phyloP scores from a whole-genome alignment of 2,113 vertebrate genomes.

The Cinclus mexicanus region DNA sequence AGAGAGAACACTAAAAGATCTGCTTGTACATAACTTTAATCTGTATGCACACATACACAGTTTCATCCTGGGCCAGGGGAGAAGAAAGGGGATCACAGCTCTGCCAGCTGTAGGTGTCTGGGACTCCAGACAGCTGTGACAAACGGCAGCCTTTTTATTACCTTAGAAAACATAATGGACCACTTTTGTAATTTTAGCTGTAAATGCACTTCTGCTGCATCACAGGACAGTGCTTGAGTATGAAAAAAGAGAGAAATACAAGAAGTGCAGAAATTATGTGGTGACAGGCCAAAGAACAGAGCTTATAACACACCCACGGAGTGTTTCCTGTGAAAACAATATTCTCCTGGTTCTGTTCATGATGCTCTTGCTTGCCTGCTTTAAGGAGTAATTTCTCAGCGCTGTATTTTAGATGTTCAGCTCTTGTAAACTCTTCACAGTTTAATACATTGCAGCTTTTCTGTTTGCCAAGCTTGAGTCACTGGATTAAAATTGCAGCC shows the following conservation, averaged over 20 bases:
- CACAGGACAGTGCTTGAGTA: conserved; percentile 36
- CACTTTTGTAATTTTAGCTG: conserved; percentile 70
- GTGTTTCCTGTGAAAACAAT: conserved; percentile 79
- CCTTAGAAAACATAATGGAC: conserved; percentile 64
- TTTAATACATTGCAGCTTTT: conserved; percentile 44
- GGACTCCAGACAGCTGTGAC: conserved; percentile 51
- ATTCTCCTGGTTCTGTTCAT: conserved; percentile 57
- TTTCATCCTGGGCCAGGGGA: neutral
- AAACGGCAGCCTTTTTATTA: conserved; percentile 35
- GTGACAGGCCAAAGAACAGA: conserved; percentile 75
- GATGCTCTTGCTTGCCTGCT: conserved; percentile 70
- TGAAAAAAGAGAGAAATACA: conserved; percentile 48
- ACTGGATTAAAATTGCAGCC: conserved; percentile 28
- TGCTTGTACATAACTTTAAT: conserved; percentile 42
- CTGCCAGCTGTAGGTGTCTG: neutral
- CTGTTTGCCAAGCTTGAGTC: conserved; percentile 32
- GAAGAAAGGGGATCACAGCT: neutral
- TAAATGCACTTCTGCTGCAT: conserved; percentile 60
- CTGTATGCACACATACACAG: neutral
- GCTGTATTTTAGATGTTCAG: conserved; percentile 33
- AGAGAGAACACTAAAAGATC: conserved; percentile 46
- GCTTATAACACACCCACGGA: conserved; percentile 70
- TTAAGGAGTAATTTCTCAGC: conserved; percentile 66
- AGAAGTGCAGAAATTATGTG: conserved; percentile 64
- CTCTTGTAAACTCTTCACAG: conserved; percentile 45